phyloP scores from a whole-genome alignment of 2,797 vertebrate species.

The Apogon hyalosoma region DNA sequence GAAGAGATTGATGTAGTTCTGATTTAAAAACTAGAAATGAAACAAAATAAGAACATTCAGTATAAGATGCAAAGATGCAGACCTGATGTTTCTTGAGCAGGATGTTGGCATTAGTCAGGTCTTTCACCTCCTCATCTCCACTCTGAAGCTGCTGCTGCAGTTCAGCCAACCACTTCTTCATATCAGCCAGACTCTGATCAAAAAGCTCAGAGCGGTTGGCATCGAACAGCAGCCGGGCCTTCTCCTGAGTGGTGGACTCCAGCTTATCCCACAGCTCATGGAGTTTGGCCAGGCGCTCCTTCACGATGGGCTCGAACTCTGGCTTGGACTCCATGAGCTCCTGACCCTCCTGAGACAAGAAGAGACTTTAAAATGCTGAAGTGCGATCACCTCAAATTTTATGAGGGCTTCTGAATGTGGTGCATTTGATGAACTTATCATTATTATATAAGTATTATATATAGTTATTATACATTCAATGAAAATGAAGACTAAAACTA shows the following conservation, averaged over 20 bases:
- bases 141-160: conserved; percentile 89
- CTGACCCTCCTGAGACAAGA: conserved; percentile 87
- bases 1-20: conserved; percentile 6
- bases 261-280: conserved; percentile 89
- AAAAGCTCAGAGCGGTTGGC: conserved; percentile 92
- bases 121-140: conserved; percentile 88
- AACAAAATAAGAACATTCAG: background rate
- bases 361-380: background rate
- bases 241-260: conserved; percentile 87
- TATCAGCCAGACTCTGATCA: conserved; percentile 88
- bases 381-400: too few relatives aligned
- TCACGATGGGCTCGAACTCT: conserved; percentile 84
- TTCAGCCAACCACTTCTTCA: conserved; percentile 89
- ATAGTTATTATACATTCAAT: too few relatives aligned
- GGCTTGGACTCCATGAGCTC: conserved; percentile 89
- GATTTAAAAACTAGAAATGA: conserved; percentile 8
- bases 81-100: conserved; percentile 95
- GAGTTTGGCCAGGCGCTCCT: conserved; percentile 84
- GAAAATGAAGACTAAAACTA: too few relatives aligned
- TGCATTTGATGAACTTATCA: too few relatives aligned
- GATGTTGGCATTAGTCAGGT: conserved; percentile 93
- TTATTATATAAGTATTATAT: too few relatives aligned
- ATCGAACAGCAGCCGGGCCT: conserved; percentile 89
- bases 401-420: too few relatives aligned
- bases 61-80: background rate